These are phyloP conservation scores for Pongo abelii DNA, from an alignment of 2,113 vertebrate genomes.

Conservation along the genomic window DNA sequence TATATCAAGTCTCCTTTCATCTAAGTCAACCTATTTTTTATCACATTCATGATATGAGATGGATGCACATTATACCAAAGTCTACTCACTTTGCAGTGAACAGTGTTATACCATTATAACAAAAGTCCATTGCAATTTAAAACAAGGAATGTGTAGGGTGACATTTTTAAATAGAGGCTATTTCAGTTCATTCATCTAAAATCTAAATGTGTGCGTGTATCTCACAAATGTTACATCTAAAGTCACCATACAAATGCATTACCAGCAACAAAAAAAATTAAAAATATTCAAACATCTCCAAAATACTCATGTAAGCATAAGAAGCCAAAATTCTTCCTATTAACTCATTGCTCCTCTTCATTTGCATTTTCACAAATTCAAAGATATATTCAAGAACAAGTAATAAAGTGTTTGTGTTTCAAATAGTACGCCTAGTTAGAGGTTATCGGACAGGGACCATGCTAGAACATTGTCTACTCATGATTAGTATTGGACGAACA, in stretches of 20 bases:
- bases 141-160: background rate
- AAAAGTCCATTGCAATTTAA: background rate
- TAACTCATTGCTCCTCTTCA: background rate
- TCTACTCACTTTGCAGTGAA: background rate
- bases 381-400: background rate
- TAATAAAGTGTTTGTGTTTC: background rate
- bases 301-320: background rate
- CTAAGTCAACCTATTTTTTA: background rate
- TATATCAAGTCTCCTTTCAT: background rate
- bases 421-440: background rate
- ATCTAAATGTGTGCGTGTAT: background rate
- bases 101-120: background rate
- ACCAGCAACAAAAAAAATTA: background rate
- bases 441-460: background rate
- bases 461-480: background rate
- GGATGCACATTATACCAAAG: background rate
- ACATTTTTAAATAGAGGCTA: background rate
- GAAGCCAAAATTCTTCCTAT: background rate
- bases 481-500: background rate
- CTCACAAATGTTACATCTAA: background rate
- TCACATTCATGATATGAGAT: background rate
- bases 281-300: background rate
- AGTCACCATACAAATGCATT: background rate
- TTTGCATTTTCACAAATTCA: background rate
- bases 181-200: slow-evolving; percentile 14